Evolutionary conservation across 2,888 invertebrate species (phyloP).

Genomic region (Chouioia cunea): DNA sequence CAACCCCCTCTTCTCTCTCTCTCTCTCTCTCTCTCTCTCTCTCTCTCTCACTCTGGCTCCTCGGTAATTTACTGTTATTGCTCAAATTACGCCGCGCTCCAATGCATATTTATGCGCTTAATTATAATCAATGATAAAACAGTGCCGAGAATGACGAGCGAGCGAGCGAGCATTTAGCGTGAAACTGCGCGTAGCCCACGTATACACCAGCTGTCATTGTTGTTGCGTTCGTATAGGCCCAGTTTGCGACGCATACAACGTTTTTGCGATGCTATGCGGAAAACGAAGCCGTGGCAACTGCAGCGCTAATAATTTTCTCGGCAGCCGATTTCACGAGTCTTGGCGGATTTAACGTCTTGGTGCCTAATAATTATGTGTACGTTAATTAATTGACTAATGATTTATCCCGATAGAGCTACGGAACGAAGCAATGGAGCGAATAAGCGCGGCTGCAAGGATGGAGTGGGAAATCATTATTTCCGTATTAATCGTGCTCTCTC

Average conservation of each 20-base stretch:
- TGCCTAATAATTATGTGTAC: slow-evolving; percentile 67
- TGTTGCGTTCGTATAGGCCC: slow-evolving; percentile 3
- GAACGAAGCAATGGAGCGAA: background rate
- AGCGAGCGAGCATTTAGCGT: slow-evolving; percentile 40
- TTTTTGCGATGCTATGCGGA: slow-evolving; percentile 28
- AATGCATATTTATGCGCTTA: slow-evolving; percentile 68
- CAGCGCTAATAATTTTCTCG: slow-evolving; percentile 66
- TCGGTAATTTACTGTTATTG: slow-evolving; percentile 68
- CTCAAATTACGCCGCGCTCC: slow-evolving; percentile 67
- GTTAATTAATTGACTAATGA: slow-evolving; percentile 68
- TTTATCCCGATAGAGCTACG: slow-evolving; percentile 58
- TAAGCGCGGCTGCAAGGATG: slow-evolving; percentile 30
- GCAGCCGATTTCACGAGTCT: slow-evolving; percentile 33
- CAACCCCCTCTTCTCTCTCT: slow-evolving; percentile 27
- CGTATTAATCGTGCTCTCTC: slow-evolving; percentile 50
- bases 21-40: slow-evolving; percentile 32
- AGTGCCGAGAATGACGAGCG: slow-evolving; percentile 59
- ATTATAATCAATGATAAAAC: slow-evolving; percentile 68
- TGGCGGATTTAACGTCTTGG: slow-evolving; percentile 34
- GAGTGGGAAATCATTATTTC: slow-evolving; percentile 53
- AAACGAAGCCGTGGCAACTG: slow-evolving; percentile 22
- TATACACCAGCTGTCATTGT: slow-evolving; percentile 1
- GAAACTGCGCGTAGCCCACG: slow-evolving; percentile 45
- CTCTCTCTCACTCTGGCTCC: slow-evolving; percentile 54
- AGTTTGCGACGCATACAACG: slow-evolving; percentile 11